Base-by-base conservation (phyloP, 92 coral and sea anemone genomes). In the Epizoanthus fatuus region DNA sequence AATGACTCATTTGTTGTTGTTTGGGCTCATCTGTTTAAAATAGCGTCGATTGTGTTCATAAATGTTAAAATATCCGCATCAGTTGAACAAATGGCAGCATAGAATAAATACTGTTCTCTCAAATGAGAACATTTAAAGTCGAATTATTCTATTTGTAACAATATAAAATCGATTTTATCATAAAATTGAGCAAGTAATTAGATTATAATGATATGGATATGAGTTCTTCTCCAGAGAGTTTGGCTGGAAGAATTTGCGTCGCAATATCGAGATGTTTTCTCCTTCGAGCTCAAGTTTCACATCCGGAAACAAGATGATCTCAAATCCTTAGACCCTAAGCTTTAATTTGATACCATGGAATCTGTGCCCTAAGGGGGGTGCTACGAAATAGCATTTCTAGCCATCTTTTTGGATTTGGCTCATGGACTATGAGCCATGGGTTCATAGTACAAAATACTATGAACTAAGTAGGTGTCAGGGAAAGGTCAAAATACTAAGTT, bases 11-110 rank as follows among this genome's bases (percentile, higher is more conserved):
- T 29, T 58, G 64, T 58, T 58, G 64, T 58, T 58, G 64, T 58
- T 58, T 58, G 62, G 62, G 64, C 64, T 58, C 64, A 58, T 58
- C n/a, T n/a, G n/a, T n/a, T n/a, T n/a, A n/a, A n/a, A n/a, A n/a
- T n/a, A n/a, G n/a, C n/a, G n/a, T n/a, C n/a, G 32, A 8, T 58
- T 58, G 4, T 58, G 20, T 15, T n/a, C 64, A 58, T 3, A 0
- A 55, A 7, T 55, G 56, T 52, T 1, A 52, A 29, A 42, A 42
- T 42, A 42, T 5, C 45, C 45, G 45, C 7, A 42, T 42, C n/a
- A n/a, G n/a, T n/a, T n/a, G n/a, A n/a, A n/a, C n/a, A n/a, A n/a
- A n/a, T n/a, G n/a, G n/a, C n/a, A n/a, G n/a, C n/a, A n/a, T n/a
- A n/a, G n/a, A n/a, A n/a, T n/a, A n/a, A n/a, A n/a, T n/a, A n/a